Conservation (phyloP, 2,113 vertebrate species). For the Crotalus helleri region DNA sequence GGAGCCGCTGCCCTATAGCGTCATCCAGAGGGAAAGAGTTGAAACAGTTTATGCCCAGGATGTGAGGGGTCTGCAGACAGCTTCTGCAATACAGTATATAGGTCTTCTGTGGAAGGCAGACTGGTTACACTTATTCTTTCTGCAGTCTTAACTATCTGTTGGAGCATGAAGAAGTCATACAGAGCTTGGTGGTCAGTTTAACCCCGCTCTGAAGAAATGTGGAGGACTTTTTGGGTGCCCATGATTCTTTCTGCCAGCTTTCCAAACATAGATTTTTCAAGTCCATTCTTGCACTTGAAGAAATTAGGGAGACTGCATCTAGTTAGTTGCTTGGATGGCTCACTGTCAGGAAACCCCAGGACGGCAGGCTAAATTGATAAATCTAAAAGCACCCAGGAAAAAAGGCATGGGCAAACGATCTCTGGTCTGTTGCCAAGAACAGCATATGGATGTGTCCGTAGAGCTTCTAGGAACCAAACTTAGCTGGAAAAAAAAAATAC, state of each 20-base stretch:
- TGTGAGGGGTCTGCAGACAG: background rate
- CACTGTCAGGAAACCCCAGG: background rate
- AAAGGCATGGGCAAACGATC: background rate
- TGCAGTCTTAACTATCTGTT: background rate
- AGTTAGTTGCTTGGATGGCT: background rate
- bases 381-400: background rate
- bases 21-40: background rate
- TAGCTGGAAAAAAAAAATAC: background rate
- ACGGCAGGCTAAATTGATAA: background rate
- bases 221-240: background rate
- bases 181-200: background rate
- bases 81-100: background rate
- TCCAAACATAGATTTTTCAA: background rate
- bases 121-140: background rate
- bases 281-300: background rate
- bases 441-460: background rate
- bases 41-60: background rate
- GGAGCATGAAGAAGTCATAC: background rate
- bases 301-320: background rate
- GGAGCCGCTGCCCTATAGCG: background rate
- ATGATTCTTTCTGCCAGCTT: background rate
- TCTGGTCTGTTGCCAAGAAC: background rate
- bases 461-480: background rate
- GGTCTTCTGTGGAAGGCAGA: background rate
- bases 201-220: background rate